Percentiles rank a stretch among this genome's conserved stretches.
phyloP scores from a whole-genome alignment of 2,888 invertebrate genomes.

The Zele albiditarsus region DNA sequence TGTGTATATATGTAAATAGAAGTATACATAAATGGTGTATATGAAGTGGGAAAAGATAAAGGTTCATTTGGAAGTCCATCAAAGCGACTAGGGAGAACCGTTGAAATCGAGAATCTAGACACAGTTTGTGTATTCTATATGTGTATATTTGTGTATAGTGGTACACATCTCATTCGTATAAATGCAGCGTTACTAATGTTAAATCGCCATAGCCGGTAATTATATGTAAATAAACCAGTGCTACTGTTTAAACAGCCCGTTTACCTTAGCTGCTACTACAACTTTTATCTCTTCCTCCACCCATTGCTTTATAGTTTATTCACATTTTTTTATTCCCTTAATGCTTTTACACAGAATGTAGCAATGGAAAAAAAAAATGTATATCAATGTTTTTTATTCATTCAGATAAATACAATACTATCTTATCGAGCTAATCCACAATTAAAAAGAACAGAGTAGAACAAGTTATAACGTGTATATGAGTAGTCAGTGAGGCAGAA shows the following conservation, averaged over 20 bases:
- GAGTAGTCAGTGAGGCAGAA: too few relatives aligned
- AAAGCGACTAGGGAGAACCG: neutral
- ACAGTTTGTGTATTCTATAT: neutral
- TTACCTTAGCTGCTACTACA: slow-evolving; percentile 34
- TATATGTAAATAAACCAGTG: slow-evolving; percentile 63
- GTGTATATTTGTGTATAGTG: neutral
- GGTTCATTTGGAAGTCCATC: slow-evolving; percentile 18
- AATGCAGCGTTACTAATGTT: slow-evolving; percentile 64
- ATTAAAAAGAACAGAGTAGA: too few relatives aligned
- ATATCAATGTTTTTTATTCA: too few relatives aligned
- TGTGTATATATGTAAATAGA: neutral
- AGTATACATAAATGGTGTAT: neutral
- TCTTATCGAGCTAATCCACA: neutral
- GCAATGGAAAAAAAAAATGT: neutral
- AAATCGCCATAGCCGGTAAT: slow-evolving; percentile 63
- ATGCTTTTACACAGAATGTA: neutral
- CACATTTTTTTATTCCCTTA: neutral
- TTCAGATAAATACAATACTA: too few relatives aligned
- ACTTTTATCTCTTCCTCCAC: neutral
- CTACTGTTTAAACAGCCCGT: slow-evolving; percentile 61
- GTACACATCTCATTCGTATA: slow-evolving; percentile 49
- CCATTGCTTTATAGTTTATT: neutral
- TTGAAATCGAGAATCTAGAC: slow-evolving; percentile 2
- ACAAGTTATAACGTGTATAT: too few relatives aligned
- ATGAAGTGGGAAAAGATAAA: neutral